A percentile compares a stretch with the other conserved stretches of the same genome.
Conservation (phyloP, 2,888 invertebrate species). For the Dione juno region DNA sequence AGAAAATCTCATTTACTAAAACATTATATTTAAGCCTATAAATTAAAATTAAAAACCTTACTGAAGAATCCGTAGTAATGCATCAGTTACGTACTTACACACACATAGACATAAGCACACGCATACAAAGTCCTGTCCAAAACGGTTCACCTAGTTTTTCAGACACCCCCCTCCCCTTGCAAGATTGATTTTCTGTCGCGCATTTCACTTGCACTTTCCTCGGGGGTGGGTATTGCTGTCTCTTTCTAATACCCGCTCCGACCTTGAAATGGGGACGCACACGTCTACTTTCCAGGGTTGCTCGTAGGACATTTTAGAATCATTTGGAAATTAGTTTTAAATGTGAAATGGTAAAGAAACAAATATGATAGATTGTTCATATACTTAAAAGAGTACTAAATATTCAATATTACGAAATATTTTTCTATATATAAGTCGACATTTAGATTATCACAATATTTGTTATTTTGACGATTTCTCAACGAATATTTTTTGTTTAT, state of each 20-base stretch:
- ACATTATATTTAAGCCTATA: too few relatives aligned
- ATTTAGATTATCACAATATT: too few relatives aligned
- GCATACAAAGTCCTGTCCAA: conserved; percentile 49
- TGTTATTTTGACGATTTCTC: too few relatives aligned
- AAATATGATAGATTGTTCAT: too few relatives aligned
- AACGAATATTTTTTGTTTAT: too few relatives aligned
- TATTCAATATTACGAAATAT: too few relatives aligned
- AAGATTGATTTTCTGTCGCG: conserved; percentile 82
- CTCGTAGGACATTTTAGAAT: conserved; percentile 23
- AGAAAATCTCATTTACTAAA: background rate
- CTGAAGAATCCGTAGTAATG: conserved; percentile 25
- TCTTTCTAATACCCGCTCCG: conserved; percentile 67
- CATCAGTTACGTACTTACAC: conserved; percentile 25
- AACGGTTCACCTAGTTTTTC: conserved; percentile 80
- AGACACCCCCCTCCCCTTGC: conserved; percentile 68
- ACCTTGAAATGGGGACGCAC: conserved; percentile 78
- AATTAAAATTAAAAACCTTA: background rate
- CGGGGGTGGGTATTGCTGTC: conserved; percentile 63
- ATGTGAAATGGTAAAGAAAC: too few relatives aligned
- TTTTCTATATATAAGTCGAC: too few relatives aligned
- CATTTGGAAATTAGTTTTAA: background rate
- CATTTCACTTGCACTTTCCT: conserved; percentile 80
- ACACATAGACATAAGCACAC: conserved; percentile 1
- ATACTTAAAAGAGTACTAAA: too few relatives aligned
- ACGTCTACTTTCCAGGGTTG: conserved; percentile 56